Evolutionary conservation across 2,113 vertebrate genomes (phyloP).

Genomic region (Pseudorasbora parva): DNA sequence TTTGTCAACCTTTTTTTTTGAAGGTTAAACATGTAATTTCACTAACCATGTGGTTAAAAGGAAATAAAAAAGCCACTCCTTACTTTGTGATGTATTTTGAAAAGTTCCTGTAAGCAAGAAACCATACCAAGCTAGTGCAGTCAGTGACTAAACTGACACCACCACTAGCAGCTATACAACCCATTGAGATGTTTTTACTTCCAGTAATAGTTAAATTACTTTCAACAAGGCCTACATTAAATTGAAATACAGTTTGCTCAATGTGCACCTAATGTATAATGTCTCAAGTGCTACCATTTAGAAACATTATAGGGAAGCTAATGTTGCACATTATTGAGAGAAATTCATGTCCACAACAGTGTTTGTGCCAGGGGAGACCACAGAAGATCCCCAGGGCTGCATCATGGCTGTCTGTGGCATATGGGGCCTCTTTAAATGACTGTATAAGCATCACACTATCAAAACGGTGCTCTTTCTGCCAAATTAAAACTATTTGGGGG

Average conservation of each 20-base stretch:
- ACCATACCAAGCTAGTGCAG: too few species aligned
- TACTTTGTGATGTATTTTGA: too few species aligned
- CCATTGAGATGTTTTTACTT: too few species aligned
- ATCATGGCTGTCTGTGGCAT: not conserved
- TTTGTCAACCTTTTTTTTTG: too few species aligned
- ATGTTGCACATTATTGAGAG: not conserved
- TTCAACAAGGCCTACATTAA: too few species aligned
- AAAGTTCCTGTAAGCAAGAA: too few species aligned
- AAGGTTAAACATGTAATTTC: too few species aligned
- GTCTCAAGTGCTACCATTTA: not conserved
- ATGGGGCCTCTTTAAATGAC: constrained; percentile 11
- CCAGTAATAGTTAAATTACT: too few species aligned
- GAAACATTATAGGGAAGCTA: not conserved
- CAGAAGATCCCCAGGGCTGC: constrained; percentile 13
- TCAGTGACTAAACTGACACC: too few species aligned
- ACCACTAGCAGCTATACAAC: not conserved
- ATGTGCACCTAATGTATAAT: not conserved
- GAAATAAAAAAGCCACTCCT: too few species aligned
- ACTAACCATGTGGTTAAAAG: too few species aligned
- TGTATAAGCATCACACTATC: constrained; percentile 9
- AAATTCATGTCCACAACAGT: not conserved
- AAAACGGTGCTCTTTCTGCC: not conserved
- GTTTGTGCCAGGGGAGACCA: constrained; percentile 16
- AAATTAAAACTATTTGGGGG: not conserved
- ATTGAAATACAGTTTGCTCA: not conserved